Evolutionary conservation across 2,797 vertebrate genomes (phyloP).

Genomic region (Trematomus bernacchii): DNA sequence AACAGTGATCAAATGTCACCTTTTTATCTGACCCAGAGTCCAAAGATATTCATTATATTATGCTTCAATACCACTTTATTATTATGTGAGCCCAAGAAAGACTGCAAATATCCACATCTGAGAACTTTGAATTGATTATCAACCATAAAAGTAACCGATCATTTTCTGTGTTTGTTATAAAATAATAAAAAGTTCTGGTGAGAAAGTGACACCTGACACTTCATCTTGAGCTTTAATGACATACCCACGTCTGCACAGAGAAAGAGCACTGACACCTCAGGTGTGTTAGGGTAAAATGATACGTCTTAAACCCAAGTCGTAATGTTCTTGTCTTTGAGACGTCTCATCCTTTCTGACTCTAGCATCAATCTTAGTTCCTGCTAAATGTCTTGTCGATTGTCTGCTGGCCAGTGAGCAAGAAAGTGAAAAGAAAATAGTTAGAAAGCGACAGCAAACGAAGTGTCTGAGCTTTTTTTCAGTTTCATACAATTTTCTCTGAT

Average conservation of each 20-base stretch:
- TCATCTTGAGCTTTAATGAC: constrained; percentile 46
- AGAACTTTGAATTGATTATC: not conserved
- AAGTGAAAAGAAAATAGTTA: not conserved
- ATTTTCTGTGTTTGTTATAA: not conserved
- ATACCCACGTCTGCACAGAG: constrained; percentile 20
- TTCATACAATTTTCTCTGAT: not conserved
- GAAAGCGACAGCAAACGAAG: not conserved
- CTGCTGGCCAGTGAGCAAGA: not conserved
- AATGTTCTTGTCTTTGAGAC: constrained; percentile 36
- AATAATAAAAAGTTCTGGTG: constrained; percentile 54
- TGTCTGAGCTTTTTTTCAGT: not conserved
- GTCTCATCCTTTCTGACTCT: constrained; percentile 9
- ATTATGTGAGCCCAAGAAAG: not conserved
- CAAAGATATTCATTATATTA: not conserved
- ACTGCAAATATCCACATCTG: not conserved
- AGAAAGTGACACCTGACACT: constrained; percentile 80
- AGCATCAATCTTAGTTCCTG: not conserved
- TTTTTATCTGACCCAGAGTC: not conserved
- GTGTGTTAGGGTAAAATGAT: constrained; percentile 51
- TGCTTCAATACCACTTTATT: not conserved
- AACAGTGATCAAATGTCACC: not conserved
- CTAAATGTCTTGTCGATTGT: not conserved
- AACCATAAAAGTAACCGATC: not conserved
- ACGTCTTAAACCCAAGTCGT: constrained; percentile 7
- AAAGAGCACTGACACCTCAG: constrained; percentile 45